phyloP scores from a whole-genome alignment of 2,888 invertebrate species.

The Gastracanthus pulcherrimus region DNA sequence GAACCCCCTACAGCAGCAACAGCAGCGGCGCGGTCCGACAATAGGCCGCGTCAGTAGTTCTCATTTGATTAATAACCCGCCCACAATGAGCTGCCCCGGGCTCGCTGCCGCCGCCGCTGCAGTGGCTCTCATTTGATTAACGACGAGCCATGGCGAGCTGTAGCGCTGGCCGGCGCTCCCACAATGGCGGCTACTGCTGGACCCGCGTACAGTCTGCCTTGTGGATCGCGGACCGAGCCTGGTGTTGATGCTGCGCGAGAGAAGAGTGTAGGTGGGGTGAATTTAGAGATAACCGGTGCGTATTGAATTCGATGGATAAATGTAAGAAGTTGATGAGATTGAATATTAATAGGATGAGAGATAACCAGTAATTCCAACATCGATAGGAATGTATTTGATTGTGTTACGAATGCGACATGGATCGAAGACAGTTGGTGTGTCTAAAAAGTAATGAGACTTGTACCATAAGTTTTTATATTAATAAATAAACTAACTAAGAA shows the following conservation, averaged over 20 bases:
- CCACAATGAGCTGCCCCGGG: conserved; percentile 71
- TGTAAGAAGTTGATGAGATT: no score
- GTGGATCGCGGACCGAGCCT: no score
- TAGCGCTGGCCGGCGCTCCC: conserved; percentile 24
- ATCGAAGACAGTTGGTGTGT: background rate
- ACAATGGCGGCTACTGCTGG: conserved; percentile 1
- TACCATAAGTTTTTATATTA: no score
- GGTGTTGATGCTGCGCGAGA: background rate
- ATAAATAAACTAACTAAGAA: no score
- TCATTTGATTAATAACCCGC: conserved; percentile 77
- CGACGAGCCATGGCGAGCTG: conserved; percentile 60
- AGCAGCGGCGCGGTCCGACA: conserved; percentile 68
- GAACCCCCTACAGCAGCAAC: no score
- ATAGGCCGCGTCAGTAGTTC: conserved; percentile 75
- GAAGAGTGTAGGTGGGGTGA: no score
- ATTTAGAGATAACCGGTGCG: no score
- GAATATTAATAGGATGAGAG: no score
- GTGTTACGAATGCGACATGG: background rate
- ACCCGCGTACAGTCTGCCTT: no score
- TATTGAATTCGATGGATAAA: no score
- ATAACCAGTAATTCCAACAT: no score
- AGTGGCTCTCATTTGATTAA: conserved; percentile 77
- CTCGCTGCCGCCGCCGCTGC: conserved; percentile 52
- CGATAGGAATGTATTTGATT: background rate
- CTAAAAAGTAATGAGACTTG: background rate